A percentile compares a stretch with the other conserved stretches of the same genome.
phyloP scores from a whole-genome alignment of 2,113 vertebrate species.

The Myotis yumanensis region DNA sequence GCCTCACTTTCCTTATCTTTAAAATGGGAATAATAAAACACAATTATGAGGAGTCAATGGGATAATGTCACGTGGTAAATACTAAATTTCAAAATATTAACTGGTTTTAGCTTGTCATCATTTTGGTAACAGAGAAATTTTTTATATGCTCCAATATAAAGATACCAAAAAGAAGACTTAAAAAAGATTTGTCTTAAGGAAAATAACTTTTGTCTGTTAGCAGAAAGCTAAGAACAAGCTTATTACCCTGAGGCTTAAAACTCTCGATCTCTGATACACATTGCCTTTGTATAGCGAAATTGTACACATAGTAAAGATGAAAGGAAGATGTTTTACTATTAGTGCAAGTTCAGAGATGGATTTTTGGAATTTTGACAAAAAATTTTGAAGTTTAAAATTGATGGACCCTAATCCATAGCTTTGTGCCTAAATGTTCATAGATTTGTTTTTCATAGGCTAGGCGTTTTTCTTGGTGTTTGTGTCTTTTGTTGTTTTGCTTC shows the following conservation, averaged over 20 bases:
- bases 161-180: not conserved
- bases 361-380: conserved; percentile 21
- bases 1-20: not conserved
- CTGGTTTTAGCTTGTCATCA: not conserved
- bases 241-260: not conserved
- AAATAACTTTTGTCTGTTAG: not conserved
- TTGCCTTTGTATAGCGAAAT: not conserved
- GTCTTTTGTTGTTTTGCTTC: conserved; percentile 11
- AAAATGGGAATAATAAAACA: not conserved
- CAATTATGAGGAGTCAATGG: not conserved
- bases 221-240: not conserved
- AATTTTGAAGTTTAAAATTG: conserved; percentile 49
- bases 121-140: not conserved
- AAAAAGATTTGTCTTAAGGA: not conserved
- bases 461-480: conserved; percentile 35
- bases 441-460: not conserved
- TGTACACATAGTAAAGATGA: not conserved
- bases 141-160: not conserved
- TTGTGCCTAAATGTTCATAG: not conserved
- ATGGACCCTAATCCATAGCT: not conserved
- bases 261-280: fast-evolving
- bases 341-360: not conserved
- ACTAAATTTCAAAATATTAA: not conserved
- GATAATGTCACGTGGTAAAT: not conserved
- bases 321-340: not conserved